A percentile compares a stretch with the other conserved stretches of the same genome.
These are phyloP conservation scores for Lophochroa leadbeateri DNA, from an alignment of 2,113 vertebrate genomes.

Conservation along the genomic window DNA sequence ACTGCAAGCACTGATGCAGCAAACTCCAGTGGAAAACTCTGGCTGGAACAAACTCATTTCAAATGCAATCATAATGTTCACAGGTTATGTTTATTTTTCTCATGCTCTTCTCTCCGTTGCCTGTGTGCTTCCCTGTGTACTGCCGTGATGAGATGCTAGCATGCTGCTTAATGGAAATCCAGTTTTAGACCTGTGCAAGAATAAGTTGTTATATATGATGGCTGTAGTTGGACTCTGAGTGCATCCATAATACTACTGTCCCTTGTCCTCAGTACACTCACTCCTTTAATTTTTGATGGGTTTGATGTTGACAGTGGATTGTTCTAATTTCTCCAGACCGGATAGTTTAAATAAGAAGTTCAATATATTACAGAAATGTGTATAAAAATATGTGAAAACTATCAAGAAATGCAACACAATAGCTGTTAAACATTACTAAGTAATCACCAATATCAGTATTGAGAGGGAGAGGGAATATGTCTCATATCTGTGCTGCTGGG, in stretches of 20 bases:
- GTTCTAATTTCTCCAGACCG: background rate
- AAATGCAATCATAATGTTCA: background rate
- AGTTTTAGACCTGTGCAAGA: background rate
- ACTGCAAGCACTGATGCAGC: background rate
- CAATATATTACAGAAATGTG: background rate
- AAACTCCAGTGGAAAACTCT: background rate
- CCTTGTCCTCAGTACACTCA: background rate
- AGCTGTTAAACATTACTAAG: background rate
- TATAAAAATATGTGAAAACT: background rate
- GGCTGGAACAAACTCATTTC: background rate
- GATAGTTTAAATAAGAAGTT: background rate
- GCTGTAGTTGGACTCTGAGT: background rate
- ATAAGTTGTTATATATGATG: background rate
- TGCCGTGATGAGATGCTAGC: background rate
- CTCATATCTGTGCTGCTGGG: background rate
- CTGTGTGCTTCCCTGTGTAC: background rate
- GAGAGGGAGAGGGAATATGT: background rate
- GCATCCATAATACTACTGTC: background rate
- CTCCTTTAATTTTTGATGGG: background rate
- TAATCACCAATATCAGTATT: background rate
- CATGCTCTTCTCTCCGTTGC: background rate
- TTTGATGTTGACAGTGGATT: background rate
- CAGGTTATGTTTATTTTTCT: background rate
- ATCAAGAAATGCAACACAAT: background rate
- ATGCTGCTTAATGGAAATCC: background rate